Conservation (phyloP, 2,113 vertebrate species). For the Cavia porcellus region DNA sequence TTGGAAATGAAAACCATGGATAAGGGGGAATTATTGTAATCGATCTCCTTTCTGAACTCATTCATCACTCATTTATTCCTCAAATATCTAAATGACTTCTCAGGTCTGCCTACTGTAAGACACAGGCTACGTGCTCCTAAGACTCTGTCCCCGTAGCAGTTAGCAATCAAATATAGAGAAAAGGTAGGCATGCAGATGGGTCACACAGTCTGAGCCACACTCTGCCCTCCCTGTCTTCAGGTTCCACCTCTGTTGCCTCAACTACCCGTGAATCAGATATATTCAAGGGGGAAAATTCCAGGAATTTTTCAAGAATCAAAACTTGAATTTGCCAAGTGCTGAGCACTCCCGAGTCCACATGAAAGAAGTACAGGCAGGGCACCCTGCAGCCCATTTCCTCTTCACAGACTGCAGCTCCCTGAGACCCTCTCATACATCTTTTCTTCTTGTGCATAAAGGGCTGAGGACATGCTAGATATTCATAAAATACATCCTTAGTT, state of each 20-base stretch:
- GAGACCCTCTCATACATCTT: background rate
- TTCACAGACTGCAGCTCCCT: background rate
- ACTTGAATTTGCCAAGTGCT: background rate
- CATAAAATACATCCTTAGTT: background rate
- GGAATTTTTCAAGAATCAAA: background rate
- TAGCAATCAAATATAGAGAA: background rate
- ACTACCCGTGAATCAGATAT: background rate
- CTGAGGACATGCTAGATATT: background rate
- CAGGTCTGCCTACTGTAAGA: background rate
- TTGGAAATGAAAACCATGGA: background rate
- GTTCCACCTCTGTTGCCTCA: background rate
- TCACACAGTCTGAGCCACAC: background rate
- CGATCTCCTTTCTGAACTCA: background rate
- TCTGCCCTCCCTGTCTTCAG: background rate
- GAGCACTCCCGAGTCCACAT: rapidly evolving
- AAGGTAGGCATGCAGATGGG: background rate
- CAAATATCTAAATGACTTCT: background rate
- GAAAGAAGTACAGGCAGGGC: background rate
- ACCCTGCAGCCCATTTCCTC: too few relatives aligned
- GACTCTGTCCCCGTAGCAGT: too few relatives aligned
- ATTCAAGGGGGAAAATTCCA: background rate
- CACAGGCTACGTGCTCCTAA: background rate
- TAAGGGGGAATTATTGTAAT: too few relatives aligned
- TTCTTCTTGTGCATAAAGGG: background rate
- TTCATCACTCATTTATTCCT: background rate